These are phyloP conservation scores for Caenorhabditis panamensis DNA, from an alignment of 2,888 invertebrate genomes.

Conservation along the genomic window DNA sequence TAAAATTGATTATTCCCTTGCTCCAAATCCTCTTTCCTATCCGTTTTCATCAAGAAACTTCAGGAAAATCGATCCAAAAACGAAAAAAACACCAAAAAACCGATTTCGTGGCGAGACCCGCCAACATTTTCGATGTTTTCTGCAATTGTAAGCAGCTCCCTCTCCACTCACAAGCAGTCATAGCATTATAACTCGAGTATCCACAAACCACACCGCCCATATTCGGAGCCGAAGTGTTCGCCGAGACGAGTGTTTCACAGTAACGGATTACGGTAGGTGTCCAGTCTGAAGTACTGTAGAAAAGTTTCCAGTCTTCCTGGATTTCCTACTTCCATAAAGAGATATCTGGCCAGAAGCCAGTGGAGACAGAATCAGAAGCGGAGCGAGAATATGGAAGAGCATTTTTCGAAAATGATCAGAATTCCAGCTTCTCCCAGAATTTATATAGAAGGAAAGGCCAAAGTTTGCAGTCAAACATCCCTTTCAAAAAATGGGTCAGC, in stretches of 20 bases:
- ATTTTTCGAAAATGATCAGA: neutral
- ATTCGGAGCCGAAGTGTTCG: neutral
- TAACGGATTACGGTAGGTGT: slow-evolving; percentile 18
- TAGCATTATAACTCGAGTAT: slow-evolving; percentile 17
- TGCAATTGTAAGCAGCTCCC: slow-evolving; percentile 1
- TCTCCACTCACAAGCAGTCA: slow-evolving; percentile 22
- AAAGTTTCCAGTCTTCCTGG: neutral
- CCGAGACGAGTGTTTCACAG: slow-evolving; percentile 30
- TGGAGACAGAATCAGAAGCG: neutral
- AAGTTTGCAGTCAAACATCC: slow-evolving; percentile 7
- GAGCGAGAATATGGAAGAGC: neutral
- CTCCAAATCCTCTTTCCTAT: too few species aligned
- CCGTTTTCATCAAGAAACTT: too few species aligned
- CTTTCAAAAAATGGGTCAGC: slow-evolving; percentile 10
- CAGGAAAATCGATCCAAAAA: too few species aligned
- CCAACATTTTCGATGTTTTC: neutral
- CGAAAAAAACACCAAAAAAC: too few species aligned
- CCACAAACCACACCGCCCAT: slow-evolving; percentile 44
- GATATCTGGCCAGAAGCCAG: neutral
- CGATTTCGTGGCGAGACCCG: neutral
- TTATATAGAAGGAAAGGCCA: neutral
- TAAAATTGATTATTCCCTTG: too few species aligned
- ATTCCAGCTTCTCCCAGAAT: neutral
- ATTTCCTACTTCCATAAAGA: slow-evolving; percentile 10
- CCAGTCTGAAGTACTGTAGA: slow-evolving; percentile 15